Percentiles rank a stretch among this genome's conserved stretches.
phyloP scores from a whole-genome alignment of 2,888 invertebrate species.

The Pristionchus fissidentatus region DNA sequence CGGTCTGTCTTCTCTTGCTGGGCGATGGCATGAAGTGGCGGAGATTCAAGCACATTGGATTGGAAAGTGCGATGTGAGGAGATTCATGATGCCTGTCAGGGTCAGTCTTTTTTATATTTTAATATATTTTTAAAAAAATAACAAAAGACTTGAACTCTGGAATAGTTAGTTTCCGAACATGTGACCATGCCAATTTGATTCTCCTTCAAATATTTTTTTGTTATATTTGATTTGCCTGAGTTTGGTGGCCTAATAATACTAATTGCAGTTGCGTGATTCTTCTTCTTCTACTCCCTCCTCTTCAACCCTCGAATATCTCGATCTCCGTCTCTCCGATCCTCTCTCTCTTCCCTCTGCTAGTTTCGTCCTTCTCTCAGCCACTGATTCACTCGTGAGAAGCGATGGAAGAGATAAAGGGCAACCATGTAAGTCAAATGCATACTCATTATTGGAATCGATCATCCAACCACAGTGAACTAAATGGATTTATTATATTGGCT shows the following conservation, averaged over 20 bases:
- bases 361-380: slow-evolving; percentile 42
- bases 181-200: background rate
- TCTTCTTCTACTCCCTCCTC: background rate
- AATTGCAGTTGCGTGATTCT: background rate
- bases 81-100: slow-evolving; percentile 68
- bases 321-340: slow-evolving; percentile 35
- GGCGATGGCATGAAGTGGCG: slow-evolving; percentile 72
- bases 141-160: background rate
- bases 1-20: slow-evolving; percentile 62
- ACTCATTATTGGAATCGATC: background rate
- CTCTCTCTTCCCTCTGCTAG: slow-evolving; percentile 25
- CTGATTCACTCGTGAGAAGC: slow-evolving; percentile 48
- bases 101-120: slow-evolving; percentile 48
- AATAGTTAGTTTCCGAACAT: background rate
- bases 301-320: slow-evolving; percentile 11
- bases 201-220: background rate
- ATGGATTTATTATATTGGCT: too few relatives aligned
- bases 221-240: background rate
- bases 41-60: slow-evolving; percentile 77
- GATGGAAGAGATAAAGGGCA: slow-evolving; percentile 36
- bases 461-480: too few relatives aligned
- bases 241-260: too few relatives aligned
- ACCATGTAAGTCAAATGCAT: background rate
- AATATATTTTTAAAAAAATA: too few relatives aligned
- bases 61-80: slow-evolving; percentile 75